Base-by-base conservation (phyloP, 2,797 vertebrate genomes). In the Darevskia nairensis region DNA sequence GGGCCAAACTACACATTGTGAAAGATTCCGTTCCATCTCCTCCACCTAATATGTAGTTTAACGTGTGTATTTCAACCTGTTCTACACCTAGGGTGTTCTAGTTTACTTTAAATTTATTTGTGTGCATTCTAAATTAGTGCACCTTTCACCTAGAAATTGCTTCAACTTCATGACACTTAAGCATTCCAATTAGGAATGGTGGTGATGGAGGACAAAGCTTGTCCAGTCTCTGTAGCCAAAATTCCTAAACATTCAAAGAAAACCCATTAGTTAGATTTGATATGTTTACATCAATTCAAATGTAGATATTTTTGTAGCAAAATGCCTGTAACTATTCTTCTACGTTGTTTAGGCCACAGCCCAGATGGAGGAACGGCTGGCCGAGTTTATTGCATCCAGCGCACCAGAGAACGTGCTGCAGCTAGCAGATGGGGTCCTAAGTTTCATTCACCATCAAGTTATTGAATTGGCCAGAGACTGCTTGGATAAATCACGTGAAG, bases 381-480 rank as follows among this genome's bases (percentile, higher is more conserved):
- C 98, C 0, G 99, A 98, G 89, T 98, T 99, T 94, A 98, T 99
- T 93, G 96, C 96, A 89, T 97, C 97, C 71, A 98, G 97, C 55
- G 96, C 97, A 89, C 98, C 98, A 1, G 98, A 98, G 81, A 98
- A 96, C 0, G 98, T 98, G 80, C 96, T 98, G 95, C 98, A 98
- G 68, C 96, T 99, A 96, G 98, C 98, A 2, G 99, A 99, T 75
- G 98, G 98, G 77, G 97, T 98, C 89, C 97, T 99, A 88, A 99
- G 98, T 96, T 99, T 99, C 96, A 98, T 99, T 96, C 98, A 98
- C 96, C 99, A 99, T 92, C 99, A 99, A 96, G 98, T 99, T 94
- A 98, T 98, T 46, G 99, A 99, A 94, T 97, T 99, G 97, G 98
- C 98, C 91, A 97, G 99, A 90, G 98, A 99, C 96, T 99, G 98